Percentiles rank a stretch among this genome's conserved stretches.
phyloP scores from a whole-genome alignment of 2,113 vertebrate genomes.

The Chionodraco myersi region DNA sequence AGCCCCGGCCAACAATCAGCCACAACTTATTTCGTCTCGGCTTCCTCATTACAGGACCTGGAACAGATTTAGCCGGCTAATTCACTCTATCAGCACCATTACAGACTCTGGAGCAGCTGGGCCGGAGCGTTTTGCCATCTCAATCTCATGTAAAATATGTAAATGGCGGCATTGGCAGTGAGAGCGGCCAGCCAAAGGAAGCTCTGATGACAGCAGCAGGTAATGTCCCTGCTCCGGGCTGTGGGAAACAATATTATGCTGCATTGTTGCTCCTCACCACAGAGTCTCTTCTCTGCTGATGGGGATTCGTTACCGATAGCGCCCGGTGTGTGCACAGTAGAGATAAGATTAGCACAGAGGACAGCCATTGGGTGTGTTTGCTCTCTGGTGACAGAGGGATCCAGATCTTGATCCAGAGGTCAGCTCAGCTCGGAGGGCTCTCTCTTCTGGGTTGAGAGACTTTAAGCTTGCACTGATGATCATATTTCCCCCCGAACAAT shows the following conservation, averaged over 20 bases:
- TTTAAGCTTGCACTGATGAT: slow-evolving; percentile 1
- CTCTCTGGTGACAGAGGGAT: slow-evolving; percentile 31
- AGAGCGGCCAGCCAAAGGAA: slow-evolving; percentile 20
- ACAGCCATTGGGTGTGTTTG: slow-evolving; percentile 25
- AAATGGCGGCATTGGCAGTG: slow-evolving; percentile 51
- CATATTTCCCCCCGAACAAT: too few species aligned
- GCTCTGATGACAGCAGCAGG: slow-evolving; percentile 37
- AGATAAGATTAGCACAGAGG: slow-evolving; percentile 40
- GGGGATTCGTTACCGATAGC: slow-evolving; percentile 50
- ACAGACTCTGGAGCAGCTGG: slow-evolving; percentile 62
- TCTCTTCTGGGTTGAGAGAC: slow-evolving; percentile 28
- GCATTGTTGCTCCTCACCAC: slow-evolving; percentile 38
- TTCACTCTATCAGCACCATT: slow-evolving; percentile 54
- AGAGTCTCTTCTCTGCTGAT: slow-evolving; percentile 25
- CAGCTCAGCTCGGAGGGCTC: slow-evolving; percentile 34
- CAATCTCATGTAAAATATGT: slow-evolving; percentile 58
- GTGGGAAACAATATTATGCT: slow-evolving; percentile 18
- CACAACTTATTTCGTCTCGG: slow-evolving; percentile 62
- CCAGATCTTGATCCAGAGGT: slow-evolving; percentile 49
- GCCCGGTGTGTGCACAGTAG: slow-evolving; percentile 1
- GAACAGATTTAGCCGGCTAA: slow-evolving; percentile 57
- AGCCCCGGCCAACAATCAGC: slow-evolving; percentile 65
- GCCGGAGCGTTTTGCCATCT: slow-evolving; percentile 52
- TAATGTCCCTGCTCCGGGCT: slow-evolving; percentile 10
- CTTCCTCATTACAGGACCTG: slow-evolving; percentile 51